These are phyloP conservation scores for Podabrus alpinus DNA, from an alignment of 2,888 invertebrate genomes.

Conservation along the genomic window DNA sequence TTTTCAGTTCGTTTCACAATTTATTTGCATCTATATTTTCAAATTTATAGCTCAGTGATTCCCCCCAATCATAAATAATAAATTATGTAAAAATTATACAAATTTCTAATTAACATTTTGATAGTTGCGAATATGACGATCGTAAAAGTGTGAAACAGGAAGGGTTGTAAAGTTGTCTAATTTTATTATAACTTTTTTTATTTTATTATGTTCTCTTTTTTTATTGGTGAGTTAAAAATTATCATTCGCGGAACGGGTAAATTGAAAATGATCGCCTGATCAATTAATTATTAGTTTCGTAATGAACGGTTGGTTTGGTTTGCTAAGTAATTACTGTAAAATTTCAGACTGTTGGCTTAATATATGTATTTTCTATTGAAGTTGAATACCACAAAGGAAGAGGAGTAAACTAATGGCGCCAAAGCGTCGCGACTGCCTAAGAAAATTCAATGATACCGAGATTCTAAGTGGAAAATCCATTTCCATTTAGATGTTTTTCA, in stretches of 20 bases:
- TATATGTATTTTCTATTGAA: neutral
- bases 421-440: constrained; percentile 10
- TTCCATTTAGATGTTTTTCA: constrained; percentile 3
- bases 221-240: neutral
- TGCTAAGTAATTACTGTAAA: neutral
- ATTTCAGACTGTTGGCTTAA: neutral
- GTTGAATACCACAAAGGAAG: neutral
- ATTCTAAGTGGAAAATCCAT: constrained; percentile 9
- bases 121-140: neutral
- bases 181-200: neutral
- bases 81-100: neutral
- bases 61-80: neutral
- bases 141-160: neutral
- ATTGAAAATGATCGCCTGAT: neutral
- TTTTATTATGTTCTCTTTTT: too few relatives aligned
- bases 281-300: neutral
- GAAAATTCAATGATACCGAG: constrained; percentile 7
- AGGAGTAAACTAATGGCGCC: constrained; percentile 16
- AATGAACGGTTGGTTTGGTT: neutral
- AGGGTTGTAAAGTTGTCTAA: neutral
- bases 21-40: neutral
- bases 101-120: neutral
- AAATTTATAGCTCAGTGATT: neutral
- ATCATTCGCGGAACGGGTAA: neutral
- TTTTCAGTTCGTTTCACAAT: neutral